Evolutionary conservation across 2,797 vertebrate genomes (phyloP).

Genomic region (Odontamblyopus lacepedii): DNA sequence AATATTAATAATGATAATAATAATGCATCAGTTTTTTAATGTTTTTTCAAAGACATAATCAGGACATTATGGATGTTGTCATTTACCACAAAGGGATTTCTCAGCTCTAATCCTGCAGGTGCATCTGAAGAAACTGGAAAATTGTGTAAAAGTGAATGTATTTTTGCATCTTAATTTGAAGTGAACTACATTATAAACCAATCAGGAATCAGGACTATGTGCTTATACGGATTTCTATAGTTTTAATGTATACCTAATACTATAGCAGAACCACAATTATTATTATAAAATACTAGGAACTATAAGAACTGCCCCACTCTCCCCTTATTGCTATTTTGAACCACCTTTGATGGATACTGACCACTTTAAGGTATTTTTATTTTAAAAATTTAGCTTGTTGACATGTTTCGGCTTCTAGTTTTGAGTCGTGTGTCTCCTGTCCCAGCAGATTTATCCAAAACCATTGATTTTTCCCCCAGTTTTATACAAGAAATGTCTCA

Average conservation of each 20-base stretch:
- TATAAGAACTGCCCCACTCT: background rate
- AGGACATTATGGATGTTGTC: conserved; percentile 62
- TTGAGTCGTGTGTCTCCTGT: no score
- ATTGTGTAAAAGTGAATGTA: conserved; percentile 7
- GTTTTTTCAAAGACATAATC: conserved; percentile 38
- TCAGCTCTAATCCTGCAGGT: conserved; percentile 35
- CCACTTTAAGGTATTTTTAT: background rate
- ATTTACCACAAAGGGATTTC: conserved; percentile 56
- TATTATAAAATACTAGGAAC: background rate
- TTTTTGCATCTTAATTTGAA: conserved; percentile 4
- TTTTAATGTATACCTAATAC: background rate
- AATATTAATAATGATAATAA: no score
- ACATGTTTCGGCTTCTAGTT: no score
- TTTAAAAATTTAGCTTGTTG: no score
- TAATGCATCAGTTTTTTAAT: no score
- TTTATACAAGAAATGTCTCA: no score
- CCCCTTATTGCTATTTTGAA: background rate
- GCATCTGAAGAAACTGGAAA: background rate
- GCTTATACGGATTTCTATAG: background rate
- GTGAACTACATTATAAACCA: background rate
- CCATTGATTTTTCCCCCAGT: no score
- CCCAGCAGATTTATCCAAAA: no score
- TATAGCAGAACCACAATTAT: background rate
- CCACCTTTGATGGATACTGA: conserved; percentile 1
- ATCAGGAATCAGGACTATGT: background rate